phyloP scores from a whole-genome alignment of 2,888 invertebrate species.

The Urechis unicinctus region DNA sequence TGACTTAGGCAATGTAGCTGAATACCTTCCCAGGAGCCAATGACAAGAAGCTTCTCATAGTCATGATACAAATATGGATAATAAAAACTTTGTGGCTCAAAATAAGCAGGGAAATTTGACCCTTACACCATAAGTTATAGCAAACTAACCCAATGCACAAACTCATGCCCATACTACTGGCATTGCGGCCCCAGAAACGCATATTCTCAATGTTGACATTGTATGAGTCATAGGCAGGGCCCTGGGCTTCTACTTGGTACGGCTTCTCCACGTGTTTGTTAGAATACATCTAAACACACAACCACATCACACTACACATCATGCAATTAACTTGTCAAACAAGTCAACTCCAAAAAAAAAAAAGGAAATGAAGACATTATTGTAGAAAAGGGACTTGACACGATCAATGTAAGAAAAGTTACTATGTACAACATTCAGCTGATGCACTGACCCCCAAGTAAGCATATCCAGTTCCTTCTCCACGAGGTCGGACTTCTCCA shows the following conservation, averaged over 20 bases:
- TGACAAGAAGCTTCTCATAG: too few relatives aligned
- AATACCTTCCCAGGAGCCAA: too few relatives aligned
- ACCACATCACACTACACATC: too few relatives aligned
- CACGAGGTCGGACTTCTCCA: constrained; percentile 18
- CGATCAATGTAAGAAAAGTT: not conserved
- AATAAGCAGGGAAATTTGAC: too few relatives aligned
- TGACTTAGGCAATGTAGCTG: too few relatives aligned
- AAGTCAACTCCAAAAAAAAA: too few relatives aligned
- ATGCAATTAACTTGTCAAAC: too few relatives aligned
- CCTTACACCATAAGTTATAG: not conserved
- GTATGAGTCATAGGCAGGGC: constrained; percentile 6
- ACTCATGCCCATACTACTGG: constrained; percentile 9
- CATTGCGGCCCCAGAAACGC: constrained; percentile 9
- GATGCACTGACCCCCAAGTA: constrained; percentile 14
- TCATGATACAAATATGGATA: too few relatives aligned
- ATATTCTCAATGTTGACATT: constrained; percentile 3
- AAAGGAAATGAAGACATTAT: too few relatives aligned
- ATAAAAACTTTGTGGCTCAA: too few relatives aligned
- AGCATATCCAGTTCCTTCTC: constrained; percentile 23
- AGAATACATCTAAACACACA: not conserved
- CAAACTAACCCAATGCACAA: constrained; percentile 10
- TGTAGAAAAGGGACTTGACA: too few relatives aligned
- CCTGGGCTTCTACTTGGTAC: not conserved
- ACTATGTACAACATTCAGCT: not conserved
- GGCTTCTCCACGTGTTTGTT: not conserved